Evolutionary conservation across 2,888 invertebrate species (phyloP), one percentile per base, ranked within the genome.

Genomic region (Zhengitettix transpicula): DNA sequence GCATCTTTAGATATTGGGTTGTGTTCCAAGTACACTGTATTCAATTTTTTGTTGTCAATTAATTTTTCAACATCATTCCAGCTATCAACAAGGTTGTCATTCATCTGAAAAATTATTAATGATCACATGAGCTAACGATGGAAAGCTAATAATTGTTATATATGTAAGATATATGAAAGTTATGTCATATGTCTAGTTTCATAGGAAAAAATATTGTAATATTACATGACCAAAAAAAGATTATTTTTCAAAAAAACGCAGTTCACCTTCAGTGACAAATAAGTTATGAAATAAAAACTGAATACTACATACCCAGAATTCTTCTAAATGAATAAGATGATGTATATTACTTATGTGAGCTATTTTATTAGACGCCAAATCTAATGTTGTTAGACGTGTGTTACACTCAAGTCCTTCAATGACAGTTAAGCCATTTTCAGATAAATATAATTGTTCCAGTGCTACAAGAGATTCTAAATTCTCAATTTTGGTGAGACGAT

Each of bases 11-110:
- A 82, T 1, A 98, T 73, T 0, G 97, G 96, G 76, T 99, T 99
- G 42, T 87, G 79, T 72, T 99, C 97, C 67, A 99, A 74, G 73
- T 99, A 99, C 57, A 99, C 83, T 0, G 97, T 97, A 56, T 76
- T 72, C 9, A 92, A 71, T 55, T 82, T 81, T 67, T 80, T 82
- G 72, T 86, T 85, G 0, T 73, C 69, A 17, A 79, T 75, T 54
- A 99, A 76, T 58, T 80, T 77, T 44, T 94, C 87, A 2, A 99
- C 70, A 17, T 87, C 87, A 16, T 79, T 78, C 97, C 97, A 99
- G 55, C 88, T 85, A 54, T 82, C 75, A 54, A 99, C 80, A 66
- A 83, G 77, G 73, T 98, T 97, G 74, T 96, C 87, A 71, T 98
- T 98, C 62, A 96, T 74, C 94, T 94, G 75, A 60, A 76, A 77